Percentiles rank a stretch among this genome's conserved stretches.
Conservation (phyloP, 1,140 invertebrate genomes). For the Trinorchestia longiramus region DNA sequence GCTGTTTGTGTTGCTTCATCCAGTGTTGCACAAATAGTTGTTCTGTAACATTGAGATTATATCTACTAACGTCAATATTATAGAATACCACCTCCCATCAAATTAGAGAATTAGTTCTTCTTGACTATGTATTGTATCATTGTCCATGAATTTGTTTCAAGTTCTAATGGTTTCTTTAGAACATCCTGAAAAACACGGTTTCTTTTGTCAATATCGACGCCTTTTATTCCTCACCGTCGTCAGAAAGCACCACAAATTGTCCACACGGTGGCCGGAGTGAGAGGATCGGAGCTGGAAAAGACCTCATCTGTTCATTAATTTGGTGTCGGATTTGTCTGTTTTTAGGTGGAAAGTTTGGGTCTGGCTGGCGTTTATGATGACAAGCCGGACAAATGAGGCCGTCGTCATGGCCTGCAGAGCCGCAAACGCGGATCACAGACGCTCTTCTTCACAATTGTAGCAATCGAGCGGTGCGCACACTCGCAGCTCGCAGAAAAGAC, state of each 20-base stretch:
- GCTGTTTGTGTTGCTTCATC: too few relatives aligned
- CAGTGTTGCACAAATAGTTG: too few relatives aligned
- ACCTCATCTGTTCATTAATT: slow-evolving; percentile 36
- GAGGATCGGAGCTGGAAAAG: not conserved
- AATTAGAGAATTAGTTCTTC: too few relatives aligned
- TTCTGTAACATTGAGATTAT: too few relatives aligned
- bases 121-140: too few relatives aligned
- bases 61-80: too few relatives aligned
- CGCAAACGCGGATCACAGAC: not conserved
- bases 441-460: not conserved
- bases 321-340: slow-evolving; percentile 27
- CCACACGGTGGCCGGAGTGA: not conserved
- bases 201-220: not conserved
- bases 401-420: not conserved
- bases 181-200: not conserved
- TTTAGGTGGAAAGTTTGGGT: slow-evolving; percentile 13
- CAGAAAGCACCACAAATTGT: not conserved
- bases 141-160: too few relatives aligned
- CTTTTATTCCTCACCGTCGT: not conserved
- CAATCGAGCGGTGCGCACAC: not conserved
- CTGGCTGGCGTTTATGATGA: slow-evolving; percentile 4
- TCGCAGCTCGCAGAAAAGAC: not conserved
- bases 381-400: not conserved
- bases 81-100: too few relatives aligned
- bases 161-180: not conserved